These are phyloP conservation scores for Drosophila rellima DNA, from an alignment of 2,888 invertebrate species.

Conservation along the genomic window DNA sequence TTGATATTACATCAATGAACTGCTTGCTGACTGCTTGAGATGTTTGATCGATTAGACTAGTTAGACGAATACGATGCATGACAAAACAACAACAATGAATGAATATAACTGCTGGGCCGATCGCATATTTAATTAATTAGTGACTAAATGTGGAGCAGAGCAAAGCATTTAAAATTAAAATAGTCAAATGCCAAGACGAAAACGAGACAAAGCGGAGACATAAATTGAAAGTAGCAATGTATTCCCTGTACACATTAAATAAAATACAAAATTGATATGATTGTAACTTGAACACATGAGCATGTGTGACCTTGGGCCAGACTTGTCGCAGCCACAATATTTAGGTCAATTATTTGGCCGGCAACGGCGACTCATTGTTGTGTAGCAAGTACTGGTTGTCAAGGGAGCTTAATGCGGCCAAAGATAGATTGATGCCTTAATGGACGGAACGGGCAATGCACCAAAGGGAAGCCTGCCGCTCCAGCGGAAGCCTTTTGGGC, in stretches of 20 bases:
- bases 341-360: conserved; percentile 71
- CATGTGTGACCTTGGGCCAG: conserved; percentile 44
- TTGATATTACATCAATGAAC: conserved; percentile 34
- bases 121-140: conserved; percentile 45
- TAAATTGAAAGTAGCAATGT: conserved; percentile 38
- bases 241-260: conserved; percentile 35
- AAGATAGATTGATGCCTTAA: conserved; percentile 69
- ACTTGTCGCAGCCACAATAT: conserved; percentile 66
- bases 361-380: conserved; percentile 40
- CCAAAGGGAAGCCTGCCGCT: conserved; percentile 28
- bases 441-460: conserved; percentile 20
- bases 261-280: conserved; percentile 37
- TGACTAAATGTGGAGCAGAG: conserved; percentile 65
- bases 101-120: conserved; percentile 11
- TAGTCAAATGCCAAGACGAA: conserved; percentile 29
- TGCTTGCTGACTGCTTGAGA: conserved; percentile 11
- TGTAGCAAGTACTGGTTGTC: conserved; percentile 59
- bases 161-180: conserved; percentile 55
- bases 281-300: conserved; percentile 11
- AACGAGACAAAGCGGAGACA: conserved; percentile 15
- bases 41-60: conserved; percentile 19
- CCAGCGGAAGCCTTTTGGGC: conserved; percentile 63
- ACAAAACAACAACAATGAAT: conserved; percentile 12
- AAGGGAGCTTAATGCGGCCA: conserved; percentile 39
- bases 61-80: conserved; percentile 4